Conservation (phyloP, 2,888 invertebrate species). For the Anthophora plumipes region DNA sequence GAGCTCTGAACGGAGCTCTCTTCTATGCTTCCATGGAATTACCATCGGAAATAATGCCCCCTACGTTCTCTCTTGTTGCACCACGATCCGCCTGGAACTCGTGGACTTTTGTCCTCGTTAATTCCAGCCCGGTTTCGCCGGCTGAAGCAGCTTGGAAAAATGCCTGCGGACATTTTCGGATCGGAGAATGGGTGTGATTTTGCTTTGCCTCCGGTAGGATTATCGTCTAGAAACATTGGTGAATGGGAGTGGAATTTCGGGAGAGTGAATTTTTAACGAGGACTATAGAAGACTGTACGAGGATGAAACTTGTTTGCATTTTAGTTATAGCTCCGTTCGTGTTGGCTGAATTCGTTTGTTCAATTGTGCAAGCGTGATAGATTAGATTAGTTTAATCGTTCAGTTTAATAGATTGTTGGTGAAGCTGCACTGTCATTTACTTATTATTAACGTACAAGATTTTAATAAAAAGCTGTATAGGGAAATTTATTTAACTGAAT, state of each 20-base stretch:
- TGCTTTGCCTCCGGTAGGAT: neutral
- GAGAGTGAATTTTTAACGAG: neutral
- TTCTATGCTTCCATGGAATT: constrained; percentile 33
- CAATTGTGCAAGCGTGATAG: no score
- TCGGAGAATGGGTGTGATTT: neutral
- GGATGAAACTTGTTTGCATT: neutral
- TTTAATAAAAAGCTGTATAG: no score
- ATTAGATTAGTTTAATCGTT: no score
- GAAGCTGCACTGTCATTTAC: no score
- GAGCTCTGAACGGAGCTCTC: neutral
- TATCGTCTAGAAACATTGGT: neutral
- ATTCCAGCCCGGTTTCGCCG: neutral
- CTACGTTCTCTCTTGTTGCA: constrained; percentile 6
- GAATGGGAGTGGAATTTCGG: neutral
- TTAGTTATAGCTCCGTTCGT: no score
- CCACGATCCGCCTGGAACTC: constrained; percentile 20
- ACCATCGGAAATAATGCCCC: constrained; percentile 40
- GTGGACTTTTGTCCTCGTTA: constrained; percentile 45
- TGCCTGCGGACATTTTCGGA: neutral
- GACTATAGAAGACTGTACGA: neutral
- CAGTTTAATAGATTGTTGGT: no score
- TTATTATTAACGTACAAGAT: no score
- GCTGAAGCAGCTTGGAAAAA: constrained; percentile 6
- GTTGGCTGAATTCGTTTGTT: no score
- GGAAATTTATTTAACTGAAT: no score